Conservation (phyloP, 1,140 invertebrate species). For the Trichonephila clavata region DNA sequence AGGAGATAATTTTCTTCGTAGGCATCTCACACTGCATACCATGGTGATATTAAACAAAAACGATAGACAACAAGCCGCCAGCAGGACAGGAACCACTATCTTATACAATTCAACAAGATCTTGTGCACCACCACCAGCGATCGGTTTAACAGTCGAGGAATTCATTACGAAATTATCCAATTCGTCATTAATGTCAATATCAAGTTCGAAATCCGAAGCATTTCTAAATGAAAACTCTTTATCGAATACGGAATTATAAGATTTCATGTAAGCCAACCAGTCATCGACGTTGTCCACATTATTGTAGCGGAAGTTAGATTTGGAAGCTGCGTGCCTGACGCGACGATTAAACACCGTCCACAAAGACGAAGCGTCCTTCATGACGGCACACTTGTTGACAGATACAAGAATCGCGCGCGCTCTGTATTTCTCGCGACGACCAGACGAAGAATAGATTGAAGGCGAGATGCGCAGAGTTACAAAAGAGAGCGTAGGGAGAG, state of each 20-base stretch:
- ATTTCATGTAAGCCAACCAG: background rate
- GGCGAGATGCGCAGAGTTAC: background rate
- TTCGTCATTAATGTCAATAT: background rate
- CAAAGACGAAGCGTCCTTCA: background rate
- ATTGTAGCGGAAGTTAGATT: background rate
- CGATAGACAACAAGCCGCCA: slow-evolving; percentile 82
- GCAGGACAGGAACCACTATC: slow-evolving; percentile 80
- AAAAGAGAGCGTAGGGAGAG: background rate
- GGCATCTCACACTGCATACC: slow-evolving; percentile 83
- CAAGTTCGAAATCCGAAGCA: background rate
- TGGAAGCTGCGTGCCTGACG: background rate
- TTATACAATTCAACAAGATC: slow-evolving; percentile 77
- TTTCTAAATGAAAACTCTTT: background rate
- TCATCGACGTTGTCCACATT: background rate
- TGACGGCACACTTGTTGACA: background rate
- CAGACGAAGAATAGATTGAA: background rate
- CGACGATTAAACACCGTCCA: background rate
- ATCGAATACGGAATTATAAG: background rate
- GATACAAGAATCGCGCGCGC: background rate
- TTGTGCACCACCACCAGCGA: background rate
- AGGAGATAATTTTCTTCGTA: slow-evolving; percentile 83
- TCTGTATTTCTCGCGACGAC: background rate
- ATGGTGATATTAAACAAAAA: slow-evolving; percentile 83
- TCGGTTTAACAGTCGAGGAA: background rate
- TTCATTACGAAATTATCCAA: background rate